Conservation (phyloP, 92 coral and sea anemone genomes). For the Scolanthus callimorphus region DNA sequence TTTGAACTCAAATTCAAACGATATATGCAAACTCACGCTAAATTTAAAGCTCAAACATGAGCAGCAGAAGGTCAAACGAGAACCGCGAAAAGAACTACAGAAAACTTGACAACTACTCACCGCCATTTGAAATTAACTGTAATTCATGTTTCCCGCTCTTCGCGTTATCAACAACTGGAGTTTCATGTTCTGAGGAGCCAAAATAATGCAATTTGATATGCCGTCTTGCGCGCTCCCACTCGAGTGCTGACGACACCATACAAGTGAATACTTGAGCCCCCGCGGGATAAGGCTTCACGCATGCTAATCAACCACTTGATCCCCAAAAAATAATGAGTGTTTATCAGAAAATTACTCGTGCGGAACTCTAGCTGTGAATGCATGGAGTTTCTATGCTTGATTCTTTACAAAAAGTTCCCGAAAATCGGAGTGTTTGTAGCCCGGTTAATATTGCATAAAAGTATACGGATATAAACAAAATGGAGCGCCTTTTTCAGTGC, state of each 20-base stretch:
- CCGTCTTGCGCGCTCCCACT: neutral
- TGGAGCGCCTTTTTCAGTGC: no score
- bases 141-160: slow-evolving; percentile 35
- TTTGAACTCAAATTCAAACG: neutral
- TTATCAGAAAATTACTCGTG: no score
- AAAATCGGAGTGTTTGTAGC: no score
- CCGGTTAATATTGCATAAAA: no score
- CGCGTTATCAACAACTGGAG: neutral
- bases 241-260: neutral
- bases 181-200: slow-evolving; percentile 10
- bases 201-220: slow-evolving; percentile 26
- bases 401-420: no score
- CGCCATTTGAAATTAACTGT: slow-evolving; percentile 13
- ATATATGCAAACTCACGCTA: neutral
- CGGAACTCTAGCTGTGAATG: no score
- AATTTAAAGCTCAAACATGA: no score
- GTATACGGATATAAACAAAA: no score
- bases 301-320: no score
- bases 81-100: neutral
- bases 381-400: no score
- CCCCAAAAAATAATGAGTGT: no score
- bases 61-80: neutral
- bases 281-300: neutral
- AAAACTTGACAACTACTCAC: slow-evolving; percentile 13
- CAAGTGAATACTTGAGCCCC: neutral